phyloP scores from a whole-genome alignment of 2,888 invertebrate species.

The Galerucella calmariensis region DNA sequence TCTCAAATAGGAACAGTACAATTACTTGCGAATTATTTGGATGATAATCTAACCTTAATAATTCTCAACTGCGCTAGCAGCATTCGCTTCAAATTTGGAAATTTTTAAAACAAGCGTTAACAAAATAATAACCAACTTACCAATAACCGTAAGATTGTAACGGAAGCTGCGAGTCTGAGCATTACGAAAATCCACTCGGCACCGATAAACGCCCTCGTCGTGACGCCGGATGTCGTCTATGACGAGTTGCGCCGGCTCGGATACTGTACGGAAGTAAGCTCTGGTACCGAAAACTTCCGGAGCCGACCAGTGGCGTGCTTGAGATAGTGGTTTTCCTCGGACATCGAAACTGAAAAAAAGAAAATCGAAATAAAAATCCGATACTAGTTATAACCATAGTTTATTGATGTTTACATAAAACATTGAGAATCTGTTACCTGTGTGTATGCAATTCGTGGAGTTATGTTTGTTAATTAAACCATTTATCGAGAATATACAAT shows the following conservation, averaged over 20 bases:
- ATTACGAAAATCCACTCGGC: constrained; percentile 89
- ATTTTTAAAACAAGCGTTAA: neutral
- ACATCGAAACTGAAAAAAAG: constrained; percentile 83
- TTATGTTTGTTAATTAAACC: too few relatives aligned
- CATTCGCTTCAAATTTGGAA: too few relatives aligned
- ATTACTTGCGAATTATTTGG: too few relatives aligned
- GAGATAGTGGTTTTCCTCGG: constrained; percentile 81
- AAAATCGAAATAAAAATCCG: neutral
- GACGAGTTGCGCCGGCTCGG: constrained; percentile 83
- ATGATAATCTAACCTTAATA: too few relatives aligned
- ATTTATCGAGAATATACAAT: too few relatives aligned
- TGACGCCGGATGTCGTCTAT: constrained; percentile 85
- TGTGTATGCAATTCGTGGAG: too few relatives aligned
- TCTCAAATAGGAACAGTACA: too few relatives aligned
- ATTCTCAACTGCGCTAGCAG: too few relatives aligned
- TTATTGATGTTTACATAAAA: too few relatives aligned
- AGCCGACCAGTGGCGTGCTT: constrained; percentile 87
- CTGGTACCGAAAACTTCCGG: constrained; percentile 87
- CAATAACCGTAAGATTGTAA: constrained; percentile 90
- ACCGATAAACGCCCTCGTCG: constrained; percentile 91
- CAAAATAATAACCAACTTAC: constrained; percentile 70
- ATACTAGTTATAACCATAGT: too few relatives aligned
- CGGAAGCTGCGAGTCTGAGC: constrained; percentile 90
- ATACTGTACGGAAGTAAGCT: constrained; percentile 84
- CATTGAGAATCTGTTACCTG: too few relatives aligned